Conservation (phyloP, 2,888 invertebrate genomes). For the Coenonympha glycerion region DNA sequence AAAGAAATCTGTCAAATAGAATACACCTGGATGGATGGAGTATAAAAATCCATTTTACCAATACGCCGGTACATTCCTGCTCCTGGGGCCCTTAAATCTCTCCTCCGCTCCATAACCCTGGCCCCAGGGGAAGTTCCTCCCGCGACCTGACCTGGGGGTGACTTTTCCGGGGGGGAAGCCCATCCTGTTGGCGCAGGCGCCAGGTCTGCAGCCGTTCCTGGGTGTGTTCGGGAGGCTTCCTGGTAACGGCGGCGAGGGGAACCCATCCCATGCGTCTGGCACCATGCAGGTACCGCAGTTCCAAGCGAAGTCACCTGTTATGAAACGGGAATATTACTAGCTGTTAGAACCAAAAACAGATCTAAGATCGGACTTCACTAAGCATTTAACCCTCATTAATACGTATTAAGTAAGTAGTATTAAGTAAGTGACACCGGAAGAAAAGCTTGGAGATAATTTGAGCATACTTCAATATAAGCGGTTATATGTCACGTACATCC, state of each 20-base stretch:
- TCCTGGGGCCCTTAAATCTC: slow-evolving; percentile 58
- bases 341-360: no score
- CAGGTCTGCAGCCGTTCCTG: slow-evolving; percentile 59
- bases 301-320: slow-evolving; percentile 61
- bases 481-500: no score
- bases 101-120: slow-evolving; percentile 57
- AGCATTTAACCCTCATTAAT: no score
- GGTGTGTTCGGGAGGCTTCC: slow-evolving; percentile 55
- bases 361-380: slow-evolving; percentile 20
- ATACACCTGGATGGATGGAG: neutral
- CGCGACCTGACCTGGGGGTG: slow-evolving; percentile 45
- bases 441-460: no score
- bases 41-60: slow-evolving; percentile 42
- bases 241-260: slow-evolving; percentile 46
- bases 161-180: slow-evolving; percentile 44
- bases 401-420: no score
- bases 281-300: slow-evolving; percentile 52
- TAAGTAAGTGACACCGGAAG: no score
- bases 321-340: slow-evolving; percentile 26
- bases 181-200: slow-evolving; percentile 48
- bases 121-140: slow-evolving; percentile 61
- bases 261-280: slow-evolving; percentile 57
- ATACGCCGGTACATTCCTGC: slow-evolving; percentile 58
- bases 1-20: neutral
- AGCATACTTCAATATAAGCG: no score